These are phyloP conservation scores for Osedax fenrisi DNA, from an alignment of 2,888 invertebrate genomes.

Conservation along the genomic window DNA sequence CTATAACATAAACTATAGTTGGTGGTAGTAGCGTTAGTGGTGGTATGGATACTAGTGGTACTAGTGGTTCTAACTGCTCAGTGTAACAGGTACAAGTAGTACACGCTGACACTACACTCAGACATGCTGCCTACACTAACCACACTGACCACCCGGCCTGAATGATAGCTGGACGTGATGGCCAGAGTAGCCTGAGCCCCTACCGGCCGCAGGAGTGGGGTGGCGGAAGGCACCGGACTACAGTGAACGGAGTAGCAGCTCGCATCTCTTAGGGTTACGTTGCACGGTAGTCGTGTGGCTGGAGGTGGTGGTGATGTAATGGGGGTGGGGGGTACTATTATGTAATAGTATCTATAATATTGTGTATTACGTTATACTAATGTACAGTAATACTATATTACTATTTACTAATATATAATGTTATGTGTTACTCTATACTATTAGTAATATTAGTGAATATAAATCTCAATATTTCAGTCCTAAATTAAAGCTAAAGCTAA, in stretches of 20 bases:
- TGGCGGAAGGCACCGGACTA: not conserved
- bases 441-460: too few species aligned
- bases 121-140: too few species aligned
- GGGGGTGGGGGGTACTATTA: too few species aligned
- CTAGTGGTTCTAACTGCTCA: slow-evolving; percentile 32
- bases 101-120: not conserved
- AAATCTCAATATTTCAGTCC: too few species aligned
- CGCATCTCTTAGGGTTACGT: not conserved
- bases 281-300: not conserved
- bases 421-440: too few species aligned
- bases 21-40: slow-evolving; percentile 27
- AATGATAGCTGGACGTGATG: not conserved
- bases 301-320: too few species aligned
- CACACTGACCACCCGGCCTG: not conserved
- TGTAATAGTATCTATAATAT: too few species aligned
- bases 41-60: slow-evolving; percentile 31
- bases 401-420: too few species aligned
- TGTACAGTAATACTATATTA: too few species aligned
- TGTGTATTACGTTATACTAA: too few species aligned
- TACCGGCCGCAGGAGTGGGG: not conserved
- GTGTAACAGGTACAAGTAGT: not conserved
- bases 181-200: not conserved
- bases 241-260: not conserved
- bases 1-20: slow-evolving; percentile 40
- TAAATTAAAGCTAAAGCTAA: too few species aligned